Conservation (phyloP, 2,888 invertebrate genomes). For the Leptinotarsa haldemani region DNA sequence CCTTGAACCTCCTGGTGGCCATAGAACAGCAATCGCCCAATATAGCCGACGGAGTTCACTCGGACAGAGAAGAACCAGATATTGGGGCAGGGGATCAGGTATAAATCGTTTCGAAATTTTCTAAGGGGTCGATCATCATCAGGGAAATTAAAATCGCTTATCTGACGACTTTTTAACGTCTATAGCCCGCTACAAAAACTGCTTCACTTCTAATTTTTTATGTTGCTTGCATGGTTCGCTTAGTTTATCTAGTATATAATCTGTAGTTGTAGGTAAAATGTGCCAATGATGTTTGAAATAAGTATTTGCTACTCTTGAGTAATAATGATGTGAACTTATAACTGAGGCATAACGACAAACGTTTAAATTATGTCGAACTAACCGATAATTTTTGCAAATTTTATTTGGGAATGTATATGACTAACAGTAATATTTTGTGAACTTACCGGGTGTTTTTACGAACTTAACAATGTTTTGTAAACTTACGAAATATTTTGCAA, state of each 20-base stretch:
- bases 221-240: background rate
- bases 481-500: no score
- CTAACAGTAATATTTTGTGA: background rate
- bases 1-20: slow-evolving; percentile 98
- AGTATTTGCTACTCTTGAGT: slow-evolving; percentile 50
- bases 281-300: slow-evolving; percentile 39
- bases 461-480: no score
- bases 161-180: background rate
- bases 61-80: slow-evolving; percentile 86
- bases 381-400: background rate
- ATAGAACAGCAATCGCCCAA: slow-evolving; percentile 96
- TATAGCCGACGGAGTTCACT: slow-evolving; percentile 95
- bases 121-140: slow-evolving; percentile 19
- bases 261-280: background rate
- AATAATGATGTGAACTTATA: slow-evolving; percentile 40
- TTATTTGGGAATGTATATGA: background rate
- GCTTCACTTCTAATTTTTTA: background rate
- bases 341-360: slow-evolving; percentile 38
- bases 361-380: no score
- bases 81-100: slow-evolving; percentile 99
- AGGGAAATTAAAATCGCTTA: slow-evolving; percentile 9
- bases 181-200: background rate
- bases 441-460: no score
- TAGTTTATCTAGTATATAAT: background rate
- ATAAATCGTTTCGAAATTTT: slow-evolving; percentile 58